Percentiles rank a stretch among this genome's conserved stretches.
phyloP scores from a whole-genome alignment of 2,888 invertebrate genomes.

The Drosophila kuntzei region DNA sequence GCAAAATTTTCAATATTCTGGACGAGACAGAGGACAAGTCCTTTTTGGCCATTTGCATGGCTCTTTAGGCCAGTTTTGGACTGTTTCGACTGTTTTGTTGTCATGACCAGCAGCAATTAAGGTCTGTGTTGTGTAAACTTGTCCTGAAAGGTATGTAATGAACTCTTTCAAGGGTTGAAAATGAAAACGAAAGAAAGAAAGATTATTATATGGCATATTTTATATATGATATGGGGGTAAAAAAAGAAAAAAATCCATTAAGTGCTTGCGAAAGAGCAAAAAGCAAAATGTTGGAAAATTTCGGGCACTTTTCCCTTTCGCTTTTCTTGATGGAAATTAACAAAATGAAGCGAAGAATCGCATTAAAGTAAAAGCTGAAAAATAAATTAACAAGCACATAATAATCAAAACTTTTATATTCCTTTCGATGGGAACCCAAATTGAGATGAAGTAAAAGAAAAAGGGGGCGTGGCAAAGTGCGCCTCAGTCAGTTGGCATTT shows the following conservation, averaged over 20 bases:
- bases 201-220: conserved; percentile 23
- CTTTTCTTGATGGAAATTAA: conserved; percentile 28
- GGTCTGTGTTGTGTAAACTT: conserved; percentile 24
- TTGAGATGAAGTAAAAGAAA: background rate
- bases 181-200: conserved; percentile 16
- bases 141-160: conserved; percentile 39
- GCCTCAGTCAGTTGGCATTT: conserved; percentile 17
- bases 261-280: conserved; percentile 15
- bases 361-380: conserved; percentile 48
- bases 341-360: conserved; percentile 48
- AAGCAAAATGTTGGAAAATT: conserved; percentile 19
- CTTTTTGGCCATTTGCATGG: conserved; percentile 40
- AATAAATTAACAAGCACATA: conserved; percentile 67
- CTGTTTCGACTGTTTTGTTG: conserved; percentile 34
- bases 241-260: conserved; percentile 1
- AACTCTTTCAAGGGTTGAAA: conserved; percentile 55
- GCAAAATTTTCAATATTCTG: conserved; percentile 50
- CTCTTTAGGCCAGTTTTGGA: conserved; percentile 17
- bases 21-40: conserved; percentile 31
- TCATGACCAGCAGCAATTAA: conserved; percentile 82
- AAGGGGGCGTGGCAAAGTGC: conserved; percentile 26
- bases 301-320: conserved; percentile 15
- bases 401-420: conserved; percentile 54
- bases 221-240: conserved; percentile 1
- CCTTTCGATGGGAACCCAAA: background rate